phyloP scores from a whole-genome alignment of 2,797 vertebrate species.

The Oryzias dopingdopingensis region DNA sequence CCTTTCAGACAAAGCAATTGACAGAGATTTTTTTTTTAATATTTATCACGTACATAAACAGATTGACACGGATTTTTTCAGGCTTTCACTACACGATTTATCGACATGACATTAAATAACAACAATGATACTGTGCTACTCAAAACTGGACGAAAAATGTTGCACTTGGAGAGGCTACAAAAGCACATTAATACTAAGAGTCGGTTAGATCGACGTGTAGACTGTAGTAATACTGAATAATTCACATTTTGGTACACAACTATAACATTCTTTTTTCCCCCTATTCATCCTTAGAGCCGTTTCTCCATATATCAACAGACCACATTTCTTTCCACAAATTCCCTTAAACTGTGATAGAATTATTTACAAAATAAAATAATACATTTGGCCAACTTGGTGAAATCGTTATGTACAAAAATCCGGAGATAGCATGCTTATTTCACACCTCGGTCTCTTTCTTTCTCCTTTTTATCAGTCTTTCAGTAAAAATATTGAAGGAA shows the following conservation, averaged over 20 bases:
- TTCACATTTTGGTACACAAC: constrained; percentile 99
- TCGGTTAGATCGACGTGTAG: constrained; percentile 98
- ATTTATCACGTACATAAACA: constrained; percentile 99
- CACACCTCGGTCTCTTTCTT: constrained; percentile 58
- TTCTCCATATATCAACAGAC: constrained; percentile 95
- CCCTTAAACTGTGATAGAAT: constrained; percentile 92
- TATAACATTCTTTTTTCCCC: constrained; percentile 94
- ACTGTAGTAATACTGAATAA: constrained; percentile 99
- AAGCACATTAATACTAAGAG: constrained; percentile 99
- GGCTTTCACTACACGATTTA: constrained; percentile 99
- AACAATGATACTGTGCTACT: constrained; percentile 99
- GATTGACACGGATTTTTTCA: constrained; percentile 99
- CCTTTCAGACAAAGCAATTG: constrained; percentile 95
- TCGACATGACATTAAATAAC: constrained; percentile 99
- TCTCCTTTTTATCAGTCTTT: constrained; percentile 81
- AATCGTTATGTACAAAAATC: constrained; percentile 94
- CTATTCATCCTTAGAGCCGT: constrained; percentile 89
- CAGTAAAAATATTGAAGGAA: constrained; percentile 67
- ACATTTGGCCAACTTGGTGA: constrained; percentile 87
- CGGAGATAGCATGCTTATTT: constrained; percentile 84
- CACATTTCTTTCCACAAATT: constrained; percentile 87
- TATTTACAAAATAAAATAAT: constrained; percentile 99
- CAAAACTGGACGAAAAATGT: constrained; percentile 96
- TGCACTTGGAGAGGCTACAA: constrained; percentile 96
- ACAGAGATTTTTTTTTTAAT: constrained; percentile 85